Percentiles rank a stretch among this genome's conserved stretches.
These are phyloP conservation scores for Lophotis ruficrista DNA, from an alignment of 2,113 vertebrate species.

Conservation along the genomic window DNA sequence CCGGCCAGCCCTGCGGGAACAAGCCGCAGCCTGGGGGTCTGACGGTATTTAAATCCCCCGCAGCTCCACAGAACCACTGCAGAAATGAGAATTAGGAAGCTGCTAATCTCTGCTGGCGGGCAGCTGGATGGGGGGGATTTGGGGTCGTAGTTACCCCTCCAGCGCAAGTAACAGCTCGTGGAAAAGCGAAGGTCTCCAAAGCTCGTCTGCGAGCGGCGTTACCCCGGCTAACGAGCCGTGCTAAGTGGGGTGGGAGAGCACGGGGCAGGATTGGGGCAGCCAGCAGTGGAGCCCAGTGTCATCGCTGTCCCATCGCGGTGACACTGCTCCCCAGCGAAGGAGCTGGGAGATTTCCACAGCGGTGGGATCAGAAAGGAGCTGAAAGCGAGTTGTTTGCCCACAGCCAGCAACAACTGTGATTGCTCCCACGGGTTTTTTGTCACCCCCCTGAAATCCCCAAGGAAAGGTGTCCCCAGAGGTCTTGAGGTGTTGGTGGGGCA, in stretches of 20 bases:
- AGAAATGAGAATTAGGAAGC: neutral
- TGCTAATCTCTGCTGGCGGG: fast-evolving
- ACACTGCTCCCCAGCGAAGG: neutral
- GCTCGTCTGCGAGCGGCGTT: neutral
- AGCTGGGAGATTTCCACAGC: neutral
- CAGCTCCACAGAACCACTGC: neutral
- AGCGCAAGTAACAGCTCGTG: fast-evolving
- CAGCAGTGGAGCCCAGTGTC: fast-evolving
- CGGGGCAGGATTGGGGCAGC: neutral
- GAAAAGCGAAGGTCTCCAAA: neutral
- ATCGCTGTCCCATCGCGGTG: neutral
- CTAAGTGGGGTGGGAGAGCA: neutral
- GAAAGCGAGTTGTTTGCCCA: neutral
- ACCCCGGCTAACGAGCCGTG: neutral
- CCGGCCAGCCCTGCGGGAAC: fast-evolving
- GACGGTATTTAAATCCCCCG: neutral
- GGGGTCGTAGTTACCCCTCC: neutral
- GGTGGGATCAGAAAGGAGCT: neutral
- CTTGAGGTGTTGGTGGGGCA: neutral
- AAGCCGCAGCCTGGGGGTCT: neutral
- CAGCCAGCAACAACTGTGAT: neutral
- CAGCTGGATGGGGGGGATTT: neutral
- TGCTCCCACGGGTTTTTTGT: no score
- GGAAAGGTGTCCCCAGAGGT: neutral
- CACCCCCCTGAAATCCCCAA: neutral